These are phyloP conservation scores for Capricornis sumatraensis DNA, from an alignment of 2,113 vertebrate species.

Conservation along the genomic window DNA sequence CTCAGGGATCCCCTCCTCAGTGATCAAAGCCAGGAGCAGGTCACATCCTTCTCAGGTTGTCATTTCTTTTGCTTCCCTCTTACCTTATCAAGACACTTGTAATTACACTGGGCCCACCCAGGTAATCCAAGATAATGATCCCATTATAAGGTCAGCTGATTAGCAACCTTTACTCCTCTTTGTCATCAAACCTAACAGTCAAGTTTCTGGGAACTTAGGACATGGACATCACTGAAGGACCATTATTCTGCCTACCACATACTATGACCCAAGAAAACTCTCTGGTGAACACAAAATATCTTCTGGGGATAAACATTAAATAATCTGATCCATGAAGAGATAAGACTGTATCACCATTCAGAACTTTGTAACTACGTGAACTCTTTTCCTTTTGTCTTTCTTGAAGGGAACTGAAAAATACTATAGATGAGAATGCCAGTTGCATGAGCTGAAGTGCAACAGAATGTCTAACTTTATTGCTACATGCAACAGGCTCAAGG, in stretches of 20 bases:
- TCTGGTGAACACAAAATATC: background rate
- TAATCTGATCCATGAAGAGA: background rate
- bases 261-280: background rate
- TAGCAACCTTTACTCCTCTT: background rate
- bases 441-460: background rate
- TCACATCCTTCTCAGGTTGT: background rate
- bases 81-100: background rate
- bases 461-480: background rate
- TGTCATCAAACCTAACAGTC: background rate
- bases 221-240: background rate
- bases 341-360: background rate
- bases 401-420: background rate
- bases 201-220: background rate
- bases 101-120: background rate
- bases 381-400: slow-evolving; percentile 12
- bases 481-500: background rate
- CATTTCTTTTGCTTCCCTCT: background rate
- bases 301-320: background rate
- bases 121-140: background rate
- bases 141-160: background rate
- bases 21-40: background rate
- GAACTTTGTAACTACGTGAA: background rate
- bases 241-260: background rate
- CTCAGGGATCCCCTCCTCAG: background rate
- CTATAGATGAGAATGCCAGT: background rate